Conservation (phyloP, 2,113 vertebrate species). For the Pedetes capensis region DNA sequence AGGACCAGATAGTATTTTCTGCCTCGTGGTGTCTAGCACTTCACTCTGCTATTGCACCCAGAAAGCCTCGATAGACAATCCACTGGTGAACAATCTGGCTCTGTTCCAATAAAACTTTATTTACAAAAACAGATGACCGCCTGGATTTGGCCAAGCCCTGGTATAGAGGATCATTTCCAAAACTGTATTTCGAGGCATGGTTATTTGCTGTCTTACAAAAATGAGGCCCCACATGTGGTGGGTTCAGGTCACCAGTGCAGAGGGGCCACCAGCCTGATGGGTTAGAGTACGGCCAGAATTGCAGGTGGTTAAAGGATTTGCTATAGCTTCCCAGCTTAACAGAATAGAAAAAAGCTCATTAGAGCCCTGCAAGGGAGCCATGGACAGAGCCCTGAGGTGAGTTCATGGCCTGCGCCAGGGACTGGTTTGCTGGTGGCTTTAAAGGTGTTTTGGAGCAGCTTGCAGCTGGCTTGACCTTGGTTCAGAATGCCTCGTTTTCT, state of each 20-base stretch:
- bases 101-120: constrained; percentile 17
- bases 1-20: background rate
- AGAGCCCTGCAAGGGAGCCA: too few relatives aligned
- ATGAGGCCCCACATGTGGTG: background rate
- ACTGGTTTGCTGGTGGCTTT: too few relatives aligned
- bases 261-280: background rate
- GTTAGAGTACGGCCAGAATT: too few relatives aligned
- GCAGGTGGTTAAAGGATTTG: too few relatives aligned
- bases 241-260: background rate
- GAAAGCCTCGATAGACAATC: background rate
- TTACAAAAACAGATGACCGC: background rate
- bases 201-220: background rate
- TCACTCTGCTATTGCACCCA: background rate
- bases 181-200: background rate
- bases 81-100: background rate
- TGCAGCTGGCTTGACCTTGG: too few relatives aligned
- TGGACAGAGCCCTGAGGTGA: too few relatives aligned
- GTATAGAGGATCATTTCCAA: background rate
- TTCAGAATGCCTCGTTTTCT: too few relatives aligned
- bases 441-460: too few relatives aligned
- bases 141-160: background rate
- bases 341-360: too few relatives aligned
- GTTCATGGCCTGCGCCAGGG: too few relatives aligned
- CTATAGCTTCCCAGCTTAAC: too few relatives aligned
- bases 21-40: background rate